These are phyloP conservation scores for Uropetala carovei DNA, from an alignment of 2,888 invertebrate genomes.

Conservation along the genomic window DNA sequence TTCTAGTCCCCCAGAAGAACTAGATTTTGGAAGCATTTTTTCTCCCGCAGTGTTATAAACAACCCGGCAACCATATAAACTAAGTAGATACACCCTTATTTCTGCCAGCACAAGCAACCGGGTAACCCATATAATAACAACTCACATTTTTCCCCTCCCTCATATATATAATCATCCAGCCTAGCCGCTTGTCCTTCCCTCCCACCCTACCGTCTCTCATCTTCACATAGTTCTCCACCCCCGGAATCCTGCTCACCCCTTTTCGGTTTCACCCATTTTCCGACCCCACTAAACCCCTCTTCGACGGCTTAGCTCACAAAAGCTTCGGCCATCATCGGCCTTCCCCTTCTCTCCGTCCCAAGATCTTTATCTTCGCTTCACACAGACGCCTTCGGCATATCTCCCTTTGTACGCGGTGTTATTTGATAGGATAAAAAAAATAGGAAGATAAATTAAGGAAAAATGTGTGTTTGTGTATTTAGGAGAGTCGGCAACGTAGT, in stretches of 20 bases:
- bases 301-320: too few species aligned
- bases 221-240: not conserved
- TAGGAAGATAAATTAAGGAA: too few species aligned
- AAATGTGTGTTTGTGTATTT: too few species aligned
- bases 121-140: conserved; percentile 47
- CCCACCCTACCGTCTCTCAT: not conserved
- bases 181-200: not conserved
- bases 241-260: not conserved
- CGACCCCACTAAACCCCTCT: too few species aligned
- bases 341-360: too few species aligned
- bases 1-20: not conserved
- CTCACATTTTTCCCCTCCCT: not conserved
- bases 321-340: too few species aligned
- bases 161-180: not conserved
- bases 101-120: not conserved
- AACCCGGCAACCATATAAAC: conserved; percentile 42
- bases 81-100: conserved; percentile 18
- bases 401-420: too few species aligned
- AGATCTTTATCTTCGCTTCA: too few species aligned
- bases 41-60: conserved; percentile 59
- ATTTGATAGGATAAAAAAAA: too few species aligned
- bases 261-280: not conserved
- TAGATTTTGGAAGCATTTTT: conserved; percentile 49
- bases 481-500: too few species aligned
- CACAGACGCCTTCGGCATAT: too few species aligned